These are phyloP conservation scores for Tachina grossa DNA, from an alignment of 2,888 invertebrate genomes.

Conservation along the genomic window DNA sequence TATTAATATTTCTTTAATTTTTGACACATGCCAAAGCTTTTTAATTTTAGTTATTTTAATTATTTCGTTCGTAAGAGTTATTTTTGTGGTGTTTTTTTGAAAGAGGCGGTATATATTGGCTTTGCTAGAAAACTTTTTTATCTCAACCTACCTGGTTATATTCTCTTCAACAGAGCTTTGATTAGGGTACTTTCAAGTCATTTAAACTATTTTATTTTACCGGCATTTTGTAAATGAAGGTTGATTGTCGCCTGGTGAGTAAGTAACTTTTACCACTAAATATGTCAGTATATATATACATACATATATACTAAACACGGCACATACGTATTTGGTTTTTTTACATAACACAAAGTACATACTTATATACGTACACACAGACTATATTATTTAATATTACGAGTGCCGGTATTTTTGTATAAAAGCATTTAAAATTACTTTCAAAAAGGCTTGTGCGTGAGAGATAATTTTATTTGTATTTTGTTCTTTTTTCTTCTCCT, in stretches of 20 bases:
- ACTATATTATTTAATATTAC: background rate
- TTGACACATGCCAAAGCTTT: too few relatives aligned
- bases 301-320: background rate
- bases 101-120: too few relatives aligned
- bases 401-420: background rate
- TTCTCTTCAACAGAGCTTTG: background rate
- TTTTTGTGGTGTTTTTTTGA: too few relatives aligned
- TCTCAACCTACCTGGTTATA: background rate
- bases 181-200: constrained; percentile 9
- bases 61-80: too few relatives aligned
- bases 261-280: constrained; percentile 16
- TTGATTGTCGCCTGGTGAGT: constrained; percentile 45
- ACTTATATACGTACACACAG: background rate
- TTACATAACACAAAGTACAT: background rate
- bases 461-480: constrained; percentile 27
- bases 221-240: constrained; percentile 41
- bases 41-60: too few relatives aligned
- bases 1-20: too few relatives aligned
- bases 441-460: constrained; percentile 31
- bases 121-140: background rate
- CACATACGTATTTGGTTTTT: background rate
- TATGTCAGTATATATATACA: background rate
- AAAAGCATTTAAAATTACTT: constrained; percentile 31
- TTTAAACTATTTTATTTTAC: background rate
- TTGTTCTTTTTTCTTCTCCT: constrained; percentile 13